Evolutionary conservation across 2,113 vertebrate genomes (phyloP), one percentile per base, ranked within the genome.

Genomic region (Xenotilapia caudafasciata): DNA sequence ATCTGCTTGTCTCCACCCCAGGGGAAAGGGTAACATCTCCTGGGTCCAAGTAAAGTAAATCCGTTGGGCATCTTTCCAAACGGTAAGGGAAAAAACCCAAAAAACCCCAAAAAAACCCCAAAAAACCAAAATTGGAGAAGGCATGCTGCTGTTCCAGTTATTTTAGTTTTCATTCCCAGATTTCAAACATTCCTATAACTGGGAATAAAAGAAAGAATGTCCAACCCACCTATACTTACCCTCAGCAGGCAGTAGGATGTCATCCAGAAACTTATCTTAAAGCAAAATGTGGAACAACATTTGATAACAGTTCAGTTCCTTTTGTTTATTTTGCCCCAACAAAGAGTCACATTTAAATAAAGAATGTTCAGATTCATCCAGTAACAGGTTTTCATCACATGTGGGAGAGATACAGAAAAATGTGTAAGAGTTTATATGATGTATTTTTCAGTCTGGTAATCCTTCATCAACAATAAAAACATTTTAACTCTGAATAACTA

Each of bases 41-140:
- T 26, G 54, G 10, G n/a, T 13, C 6, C 0, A 55, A 0, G 6
- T 23, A 9, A 15, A 56, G 7, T 8, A 49, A 0, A 49, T 49
- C 0, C 1, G 4, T 49, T 49, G 45, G 45, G 0, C 0, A 47
- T 47, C 45, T 47, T 47, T 47, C 45, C 45, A 47, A 47, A 47
- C 4, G 2, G 15, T 0, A 47, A 15, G 13, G 42, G 6, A 13
- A n/a, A n/a, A 47, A 15, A 1, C 0, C 0, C 0, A 15, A 45
- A 42, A 47, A 15, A 17, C 0, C 2, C 0, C 1, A 4, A 47
- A 19, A 49, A 8, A 6, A 1, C 0, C 0, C 13, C 4, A 7
- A 49, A n/a, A 51, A 9, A 19, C 0, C 0, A 11, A 54, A 55
- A 26, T 8, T 28, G 0, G 6, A 5, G 6, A 28, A 56, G 23